Conservation (phyloP, 2,888 invertebrate genomes). For the Julus scandinavius region DNA sequence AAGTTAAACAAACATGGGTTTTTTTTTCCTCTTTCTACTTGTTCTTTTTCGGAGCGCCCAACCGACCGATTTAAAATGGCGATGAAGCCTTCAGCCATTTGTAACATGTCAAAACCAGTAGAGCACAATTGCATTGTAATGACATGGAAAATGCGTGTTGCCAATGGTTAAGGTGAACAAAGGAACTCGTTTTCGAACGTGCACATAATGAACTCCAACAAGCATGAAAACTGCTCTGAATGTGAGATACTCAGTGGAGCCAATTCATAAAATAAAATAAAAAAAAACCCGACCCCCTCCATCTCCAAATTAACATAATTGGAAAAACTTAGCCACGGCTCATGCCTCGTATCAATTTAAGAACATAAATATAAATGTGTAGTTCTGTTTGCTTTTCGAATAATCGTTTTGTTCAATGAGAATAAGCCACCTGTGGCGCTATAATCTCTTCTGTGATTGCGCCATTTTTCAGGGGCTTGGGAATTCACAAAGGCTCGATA, state of each 20-base stretch:
- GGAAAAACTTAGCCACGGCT: conserved; percentile 32
- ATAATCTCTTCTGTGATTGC: neutral
- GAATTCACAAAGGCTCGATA: neutral
- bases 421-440: conserved; percentile 21
- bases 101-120: conserved; percentile 42
- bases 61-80: conserved; percentile 22
- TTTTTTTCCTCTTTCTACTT: neutral
- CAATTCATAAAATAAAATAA: neutral
- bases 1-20: conserved; percentile 13
- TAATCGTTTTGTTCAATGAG: conserved; percentile 12
- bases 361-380: neutral
- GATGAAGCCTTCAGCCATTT: conserved; percentile 42
- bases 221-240: conserved; percentile 42
- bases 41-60: neutral
- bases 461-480: neutral
- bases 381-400: neutral
- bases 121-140: conserved; percentile 42
- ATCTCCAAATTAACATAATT: neutral
- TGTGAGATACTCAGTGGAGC: conserved; percentile 28
- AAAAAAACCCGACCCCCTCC: neutral
- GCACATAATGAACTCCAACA: conserved; percentile 37
- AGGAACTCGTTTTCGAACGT: conserved; percentile 30
- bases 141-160: conserved; percentile 39
- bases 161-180: conserved; percentile 34
- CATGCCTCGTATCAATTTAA: neutral